phyloP scores from a whole-genome alignment of 2,113 vertebrate species.

The Oreocharis arfaki region DNA sequence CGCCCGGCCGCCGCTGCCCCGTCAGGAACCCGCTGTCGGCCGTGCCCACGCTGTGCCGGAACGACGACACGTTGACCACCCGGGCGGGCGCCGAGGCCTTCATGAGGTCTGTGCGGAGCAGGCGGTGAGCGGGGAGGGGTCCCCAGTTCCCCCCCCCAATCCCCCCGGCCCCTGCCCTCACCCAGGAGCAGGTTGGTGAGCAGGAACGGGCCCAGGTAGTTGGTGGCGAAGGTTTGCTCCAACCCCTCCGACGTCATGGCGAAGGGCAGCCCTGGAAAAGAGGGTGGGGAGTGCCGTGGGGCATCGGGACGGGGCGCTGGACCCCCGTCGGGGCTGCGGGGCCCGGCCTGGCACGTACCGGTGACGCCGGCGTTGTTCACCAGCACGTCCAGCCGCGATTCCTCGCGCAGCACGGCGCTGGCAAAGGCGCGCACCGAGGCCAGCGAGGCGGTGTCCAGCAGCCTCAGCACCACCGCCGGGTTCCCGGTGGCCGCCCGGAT shows the following conservation, averaged over 20 bases:
- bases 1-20: constrained; percentile 32
- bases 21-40: constrained; percentile 72
- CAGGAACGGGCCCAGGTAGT: constrained; percentile 85
- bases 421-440: constrained; percentile 78
- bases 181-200: constrained; percentile 87
- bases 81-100: constrained; percentile 74
- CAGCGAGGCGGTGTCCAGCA: constrained; percentile 79
- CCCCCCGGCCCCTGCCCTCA: constrained; percentile 27
- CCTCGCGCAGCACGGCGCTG: constrained; percentile 64
- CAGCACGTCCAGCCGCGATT: constrained; percentile 79
- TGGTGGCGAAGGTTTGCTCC: constrained; percentile 80
- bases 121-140: background rate
- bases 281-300: rapidly evolving
- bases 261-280: constrained; percentile 73
- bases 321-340: rapidly evolving
- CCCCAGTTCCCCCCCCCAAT: rapidly evolving
- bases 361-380: constrained; percentile 81
- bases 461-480: constrained; percentile 66
- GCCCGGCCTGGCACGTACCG: constrained; percentile 25
- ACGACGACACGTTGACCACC: constrained; percentile 79
- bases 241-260: constrained; percentile 76
- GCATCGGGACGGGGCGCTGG: rapidly evolving
- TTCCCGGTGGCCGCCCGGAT: constrained; percentile 74
- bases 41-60: constrained; percentile 65
- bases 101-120: constrained; percentile 69